Evolutionary conservation across 2,888 invertebrate genomes (phyloP).

Genomic region (Melanotus villosus): DNA sequence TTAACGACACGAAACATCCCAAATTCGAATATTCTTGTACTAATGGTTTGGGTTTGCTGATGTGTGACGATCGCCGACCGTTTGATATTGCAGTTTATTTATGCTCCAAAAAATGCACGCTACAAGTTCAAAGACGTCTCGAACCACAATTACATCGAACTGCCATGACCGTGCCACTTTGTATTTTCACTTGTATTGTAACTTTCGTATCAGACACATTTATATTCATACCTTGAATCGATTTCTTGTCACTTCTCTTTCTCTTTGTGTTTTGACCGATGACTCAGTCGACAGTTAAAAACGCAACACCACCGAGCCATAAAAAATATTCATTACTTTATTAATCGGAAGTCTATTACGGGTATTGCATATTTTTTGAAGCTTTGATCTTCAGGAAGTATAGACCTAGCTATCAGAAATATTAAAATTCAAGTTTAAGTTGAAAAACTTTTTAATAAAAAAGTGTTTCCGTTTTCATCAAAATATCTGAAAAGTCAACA

Average conservation of each 20-base stretch:
- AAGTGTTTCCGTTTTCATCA: too few relatives aligned
- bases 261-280: not conserved
- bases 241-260: not conserved
- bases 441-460: too few relatives aligned
- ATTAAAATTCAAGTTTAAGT: too few relatives aligned
- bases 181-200: conserved; percentile 26
- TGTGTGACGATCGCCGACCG: conserved; percentile 28
- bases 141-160: conserved; percentile 13
- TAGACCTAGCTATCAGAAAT: not conserved
- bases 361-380: conserved; percentile 1
- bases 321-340: conserved; percentile 12
- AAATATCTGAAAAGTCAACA: too few relatives aligned
- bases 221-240: not conserved
- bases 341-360: conserved; percentile 1
- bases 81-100: conserved; percentile 25
- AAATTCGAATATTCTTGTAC: conserved; percentile 22
- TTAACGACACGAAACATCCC: conserved; percentile 15
- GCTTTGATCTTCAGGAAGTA: not conserved
- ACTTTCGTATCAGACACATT: conserved; percentile 19
- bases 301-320: not conserved
- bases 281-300: not conserved
- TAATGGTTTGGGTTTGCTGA: conserved; percentile 18
- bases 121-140: conserved; percentile 34
- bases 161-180: conserved; percentile 40
- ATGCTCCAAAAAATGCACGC: conserved; percentile 38